A percentile compares a stretch with the other conserved stretches of the same genome.
phyloP scores from a whole-genome alignment of 2,888 invertebrate genomes.

The Cheilosia impressa region DNA sequence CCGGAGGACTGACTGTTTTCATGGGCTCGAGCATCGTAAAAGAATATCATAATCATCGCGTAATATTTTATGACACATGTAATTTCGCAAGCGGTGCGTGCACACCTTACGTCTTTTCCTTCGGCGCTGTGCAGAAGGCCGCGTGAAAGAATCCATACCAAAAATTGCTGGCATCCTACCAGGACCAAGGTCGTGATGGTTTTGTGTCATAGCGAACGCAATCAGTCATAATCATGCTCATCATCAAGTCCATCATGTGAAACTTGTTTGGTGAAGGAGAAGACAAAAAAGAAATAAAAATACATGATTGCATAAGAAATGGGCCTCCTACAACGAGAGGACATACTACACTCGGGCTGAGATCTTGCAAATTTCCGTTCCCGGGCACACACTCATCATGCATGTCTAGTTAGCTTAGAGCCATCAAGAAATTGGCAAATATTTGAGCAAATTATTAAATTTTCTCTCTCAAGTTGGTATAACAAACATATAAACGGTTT shows the following conservation, averaged over 20 bases:
- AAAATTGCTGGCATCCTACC: slow-evolving; percentile 28
- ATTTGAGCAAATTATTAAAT: slow-evolving; percentile 74
- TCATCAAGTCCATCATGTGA: slow-evolving; percentile 55
- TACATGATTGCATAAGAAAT: slow-evolving; percentile 40
- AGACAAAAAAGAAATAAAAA: not conserved
- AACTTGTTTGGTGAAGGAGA: slow-evolving; percentile 24
- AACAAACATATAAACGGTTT: slow-evolving; percentile 63
- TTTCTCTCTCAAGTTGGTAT: slow-evolving; percentile 64
- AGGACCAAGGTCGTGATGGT: slow-evolving; percentile 31
- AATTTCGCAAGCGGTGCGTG: slow-evolving; percentile 74
- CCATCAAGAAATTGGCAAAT: slow-evolving; percentile 74
- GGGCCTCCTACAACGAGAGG: slow-evolving; percentile 24
- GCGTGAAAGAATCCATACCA: not conserved
- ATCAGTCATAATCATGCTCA: slow-evolving; percentile 67
- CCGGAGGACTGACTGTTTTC: slow-evolving; percentile 50
- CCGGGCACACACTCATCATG: slow-evolving; percentile 42
- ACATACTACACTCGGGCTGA: slow-evolving; percentile 9
- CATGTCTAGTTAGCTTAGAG: slow-evolving; percentile 72
- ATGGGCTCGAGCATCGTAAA: slow-evolving; percentile 77
- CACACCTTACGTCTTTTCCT: slow-evolving; percentile 30
- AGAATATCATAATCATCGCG: slow-evolving; percentile 81
- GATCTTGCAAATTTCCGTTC: slow-evolving; percentile 59
- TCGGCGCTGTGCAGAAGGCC: not conserved
- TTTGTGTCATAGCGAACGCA: slow-evolving; percentile 58
- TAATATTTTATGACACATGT: slow-evolving; percentile 77